Base-by-base conservation (phyloP, 2,113 vertebrate genomes). In the Oreocharis arfaki region DNA sequence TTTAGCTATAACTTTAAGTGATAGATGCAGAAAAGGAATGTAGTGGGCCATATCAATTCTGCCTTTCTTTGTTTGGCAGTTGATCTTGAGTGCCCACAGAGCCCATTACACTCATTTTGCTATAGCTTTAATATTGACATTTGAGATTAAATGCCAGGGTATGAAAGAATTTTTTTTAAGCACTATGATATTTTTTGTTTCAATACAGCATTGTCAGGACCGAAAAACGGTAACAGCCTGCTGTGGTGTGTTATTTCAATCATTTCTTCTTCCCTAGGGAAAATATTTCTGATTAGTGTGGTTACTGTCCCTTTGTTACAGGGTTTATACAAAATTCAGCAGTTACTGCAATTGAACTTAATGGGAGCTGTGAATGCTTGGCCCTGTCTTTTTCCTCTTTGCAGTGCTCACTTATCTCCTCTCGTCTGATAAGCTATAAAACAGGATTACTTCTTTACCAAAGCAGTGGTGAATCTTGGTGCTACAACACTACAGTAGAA, bases 111-210 rank as follows among this genome's bases (percentile, higher is more conserved):
- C n/a, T 95, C 23, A 59, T 83, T 91, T 93, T 88, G 53, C 70
- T 84, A 33, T 41, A 88, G 33, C 22, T 84, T 91, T 93, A 70
- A 46, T 88, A 49, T 39, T 86, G 90, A 88, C 60, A 90, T 93
- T 95, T 88, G 21, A 64, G 76, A 94, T 78, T 90, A 95, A 94
- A 96, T 93, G 68, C 52, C 76, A 75, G 18, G 10, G 32, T 84
- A 89, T 49, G 71, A 93, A 90, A 63, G 10, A 27, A 7, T 22
- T 30, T 63, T 87, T 94, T 87, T 68, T 47, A 83, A 90, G 39
- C 22, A 23, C 35, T 60, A 4, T 80, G 63, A 64, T 55, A 95
- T 87, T 55, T 59, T 84, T 68, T 84, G 52, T 93, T 95, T 96
- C 47, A 74, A 11, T 84, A 55, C 22, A 70, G 22, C 39, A 64